A percentile compares a stretch with the other conserved stretches of the same genome.
Evolutionary conservation across 2,888 invertebrate species (phyloP).

Genomic region (Cryptocheilus praepositus): DNA sequence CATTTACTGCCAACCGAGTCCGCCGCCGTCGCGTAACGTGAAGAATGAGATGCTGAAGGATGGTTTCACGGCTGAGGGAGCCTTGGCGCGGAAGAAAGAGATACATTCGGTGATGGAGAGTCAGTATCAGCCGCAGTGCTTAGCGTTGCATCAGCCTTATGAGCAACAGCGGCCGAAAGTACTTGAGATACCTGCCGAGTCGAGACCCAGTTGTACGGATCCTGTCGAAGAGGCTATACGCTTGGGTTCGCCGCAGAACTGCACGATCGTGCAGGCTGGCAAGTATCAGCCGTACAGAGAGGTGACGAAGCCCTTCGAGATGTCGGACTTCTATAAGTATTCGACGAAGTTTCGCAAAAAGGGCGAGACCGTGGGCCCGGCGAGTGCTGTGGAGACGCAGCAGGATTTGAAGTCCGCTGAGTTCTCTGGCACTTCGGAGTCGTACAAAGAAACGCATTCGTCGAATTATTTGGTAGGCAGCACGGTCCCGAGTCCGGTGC

Average conservation of each 20-base stretch:
- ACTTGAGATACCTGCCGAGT: conserved; percentile 78
- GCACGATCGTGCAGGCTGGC: conserved; percentile 90
- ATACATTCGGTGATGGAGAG: conserved; percentile 32
- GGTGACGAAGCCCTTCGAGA: conserved; percentile 97
- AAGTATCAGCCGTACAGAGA: conserved; percentile 94
- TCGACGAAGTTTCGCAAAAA: conserved; percentile 92
- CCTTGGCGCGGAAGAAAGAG: conserved; percentile 45
- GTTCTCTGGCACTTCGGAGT: conserved; percentile 22
- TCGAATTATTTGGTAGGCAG: conserved; percentile 31
- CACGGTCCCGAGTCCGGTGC: conserved; percentile 52
- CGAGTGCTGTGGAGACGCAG: conserved; percentile 30
- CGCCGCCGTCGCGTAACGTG: conserved; percentile 27
- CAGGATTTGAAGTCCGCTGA: conserved; percentile 36
- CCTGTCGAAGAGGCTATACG: conserved; percentile 72
- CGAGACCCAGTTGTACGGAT: conserved; percentile 73
- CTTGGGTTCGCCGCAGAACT: conserved; percentile 87
- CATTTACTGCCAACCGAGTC: conserved; percentile 39
- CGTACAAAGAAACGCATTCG: conserved; percentile 28
- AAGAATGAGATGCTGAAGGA: conserved; percentile 36
- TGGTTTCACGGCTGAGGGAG: conserved; percentile 20
- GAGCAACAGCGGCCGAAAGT: conserved; percentile 75
- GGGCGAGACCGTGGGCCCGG: conserved; percentile 48
- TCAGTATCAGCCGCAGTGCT: conserved; percentile 27
- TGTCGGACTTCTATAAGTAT: conserved; percentile 98
- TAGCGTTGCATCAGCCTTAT: conserved; percentile 49